Conservation (phyloP, 2,888 invertebrate species). For the Pteria penguin region DNA sequence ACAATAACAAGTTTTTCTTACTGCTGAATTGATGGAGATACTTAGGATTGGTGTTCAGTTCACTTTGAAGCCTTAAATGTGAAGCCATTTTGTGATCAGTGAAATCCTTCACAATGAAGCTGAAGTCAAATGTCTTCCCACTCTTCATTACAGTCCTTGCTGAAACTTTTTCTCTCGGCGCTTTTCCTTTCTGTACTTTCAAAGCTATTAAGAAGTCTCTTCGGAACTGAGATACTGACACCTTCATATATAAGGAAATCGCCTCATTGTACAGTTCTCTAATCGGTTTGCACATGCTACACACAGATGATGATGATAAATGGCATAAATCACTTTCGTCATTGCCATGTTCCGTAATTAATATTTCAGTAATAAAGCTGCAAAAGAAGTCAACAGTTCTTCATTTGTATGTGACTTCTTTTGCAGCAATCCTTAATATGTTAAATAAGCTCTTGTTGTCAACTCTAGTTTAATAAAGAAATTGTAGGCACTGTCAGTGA, state of each 20-base stretch:
- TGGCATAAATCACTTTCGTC: neutral
- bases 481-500: conserved; percentile 18
- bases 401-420: neutral
- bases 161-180: conserved; percentile 15
- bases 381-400: neutral
- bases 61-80: conserved; percentile 32
- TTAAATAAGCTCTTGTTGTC: conserved; percentile 3
- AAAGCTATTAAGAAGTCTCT: conserved; percentile 22
- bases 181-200: conserved; percentile 21
- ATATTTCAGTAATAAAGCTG: neutral
- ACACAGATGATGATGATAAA: neutral
- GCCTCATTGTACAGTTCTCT: neutral
- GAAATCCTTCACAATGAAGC: neutral
- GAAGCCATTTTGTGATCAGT: conserved; percentile 14
- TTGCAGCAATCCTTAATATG: conserved; percentile 11
- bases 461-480: conserved; percentile 25
- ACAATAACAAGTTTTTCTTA: neutral
- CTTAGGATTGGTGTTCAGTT: neutral
- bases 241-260: conserved; percentile 19
- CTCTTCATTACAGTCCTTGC: neutral
- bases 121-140: conserved; percentile 11
- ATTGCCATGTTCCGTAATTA: neutral
- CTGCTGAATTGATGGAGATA: neutral
- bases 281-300: conserved; percentile 1
- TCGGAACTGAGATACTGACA: conserved; percentile 21